These are phyloP conservation scores for Nematopogon swammerdamellus DNA, from an alignment of 2,888 invertebrate genomes.

Conservation along the genomic window DNA sequence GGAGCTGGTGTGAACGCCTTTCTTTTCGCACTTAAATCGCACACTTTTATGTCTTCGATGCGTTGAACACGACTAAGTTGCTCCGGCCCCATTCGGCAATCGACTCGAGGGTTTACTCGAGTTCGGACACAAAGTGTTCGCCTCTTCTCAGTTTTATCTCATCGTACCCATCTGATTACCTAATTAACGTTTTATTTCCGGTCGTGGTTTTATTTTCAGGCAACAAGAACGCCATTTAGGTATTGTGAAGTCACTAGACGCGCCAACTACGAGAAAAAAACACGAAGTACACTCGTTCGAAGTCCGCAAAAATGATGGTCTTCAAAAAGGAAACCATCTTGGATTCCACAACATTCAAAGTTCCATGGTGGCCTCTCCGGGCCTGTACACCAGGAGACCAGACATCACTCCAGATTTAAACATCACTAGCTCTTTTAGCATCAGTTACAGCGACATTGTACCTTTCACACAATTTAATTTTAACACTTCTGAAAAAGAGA, in stretches of 20 bases:
- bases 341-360: constrained; percentile 29
- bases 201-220: too few species aligned
- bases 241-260: constrained; percentile 54
- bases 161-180: too few species aligned
- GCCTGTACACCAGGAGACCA: constrained; percentile 11
- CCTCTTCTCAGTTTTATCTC: too few species aligned
- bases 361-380: constrained; percentile 20
- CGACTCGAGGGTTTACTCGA: too few species aligned
- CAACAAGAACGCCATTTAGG: constrained; percentile 82
- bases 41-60: too few species aligned
- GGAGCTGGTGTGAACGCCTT: too few species aligned
- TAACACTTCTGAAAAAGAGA: background rate
- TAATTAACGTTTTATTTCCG: too few species aligned
- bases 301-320: constrained; percentile 31
- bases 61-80: too few species aligned
- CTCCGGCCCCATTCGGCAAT: too few species aligned
- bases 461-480: background rate
- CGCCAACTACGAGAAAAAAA: constrained; percentile 40
- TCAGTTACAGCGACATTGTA: background rate
- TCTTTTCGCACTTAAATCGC: too few species aligned
- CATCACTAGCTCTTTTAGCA: constrained; percentile 11
- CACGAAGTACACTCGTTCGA: constrained; percentile 48
- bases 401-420: constrained; percentile 10
- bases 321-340: constrained; percentile 22
- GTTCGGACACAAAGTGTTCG: too few species aligned